phyloP scores from a whole-genome alignment of 2,888 invertebrate genomes.

The Stenodera caucasica region DNA sequence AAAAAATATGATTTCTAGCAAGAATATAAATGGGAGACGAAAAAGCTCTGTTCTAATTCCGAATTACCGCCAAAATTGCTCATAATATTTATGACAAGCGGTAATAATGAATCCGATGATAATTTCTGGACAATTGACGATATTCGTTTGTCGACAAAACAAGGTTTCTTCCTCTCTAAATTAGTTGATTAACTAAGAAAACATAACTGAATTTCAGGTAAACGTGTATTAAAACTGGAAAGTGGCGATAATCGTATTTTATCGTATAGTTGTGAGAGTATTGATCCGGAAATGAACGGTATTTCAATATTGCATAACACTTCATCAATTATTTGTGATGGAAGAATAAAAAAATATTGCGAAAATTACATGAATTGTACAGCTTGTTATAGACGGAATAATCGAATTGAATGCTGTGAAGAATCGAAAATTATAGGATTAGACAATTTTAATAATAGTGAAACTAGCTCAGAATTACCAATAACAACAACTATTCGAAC shows the following conservation, averaged over 20 bases:
- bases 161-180: not conserved
- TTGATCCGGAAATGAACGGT: not conserved
- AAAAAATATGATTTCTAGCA: not conserved
- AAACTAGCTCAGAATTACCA: not conserved
- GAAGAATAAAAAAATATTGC: not conserved
- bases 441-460: not conserved
- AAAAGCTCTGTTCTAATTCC: not conserved
- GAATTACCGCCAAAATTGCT: not conserved
- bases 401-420: not conserved
- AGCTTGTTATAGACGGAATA: not conserved
- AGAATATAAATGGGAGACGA: not conserved
- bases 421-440: not conserved
- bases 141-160: not conserved
- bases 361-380: not conserved
- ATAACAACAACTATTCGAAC: not conserved
- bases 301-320: not conserved
- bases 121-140: constrained; percentile 1
- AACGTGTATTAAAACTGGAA: not conserved
- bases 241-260: not conserved
- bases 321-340: not conserved
- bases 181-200: too few relatives aligned
- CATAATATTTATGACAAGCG: not conserved
- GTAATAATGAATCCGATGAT: not conserved
- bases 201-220: too few relatives aligned
- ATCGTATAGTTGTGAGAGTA: not conserved